Percentiles rank a stretch among this genome's conserved stretches.
phyloP scores from a whole-genome alignment of 2,797 vertebrate genomes.

The Bucorvus abyssinicus region DNA sequence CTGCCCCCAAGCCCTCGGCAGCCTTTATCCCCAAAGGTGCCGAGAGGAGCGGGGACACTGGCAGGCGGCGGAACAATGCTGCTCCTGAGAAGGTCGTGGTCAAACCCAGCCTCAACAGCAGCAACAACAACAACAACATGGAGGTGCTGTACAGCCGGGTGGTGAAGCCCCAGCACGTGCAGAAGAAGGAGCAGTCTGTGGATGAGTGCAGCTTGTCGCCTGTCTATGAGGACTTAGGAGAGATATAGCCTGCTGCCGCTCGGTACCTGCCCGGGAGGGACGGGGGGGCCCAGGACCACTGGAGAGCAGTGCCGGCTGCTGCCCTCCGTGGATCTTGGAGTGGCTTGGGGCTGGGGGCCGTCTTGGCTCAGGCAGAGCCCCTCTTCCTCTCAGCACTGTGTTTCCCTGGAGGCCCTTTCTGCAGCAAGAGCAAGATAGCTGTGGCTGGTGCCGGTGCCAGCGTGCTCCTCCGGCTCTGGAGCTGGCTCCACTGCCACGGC shows the following conservation, averaged over 20 bases:
- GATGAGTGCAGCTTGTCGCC: constrained; percentile 15
- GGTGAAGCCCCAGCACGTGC: constrained; percentile 62
- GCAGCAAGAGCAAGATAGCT: background rate
- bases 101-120: constrained; percentile 77
- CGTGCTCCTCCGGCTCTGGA: background rate
- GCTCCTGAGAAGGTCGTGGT: constrained; percentile 42
- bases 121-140: constrained; percentile 76
- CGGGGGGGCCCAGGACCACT: background rate
- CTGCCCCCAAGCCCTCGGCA: constrained; percentile 84
- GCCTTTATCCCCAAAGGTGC: background rate
- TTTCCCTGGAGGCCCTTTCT: background rate
- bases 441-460: background rate
- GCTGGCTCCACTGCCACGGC: background rate
- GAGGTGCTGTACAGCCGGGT: constrained; percentile 84
- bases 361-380: background rate
- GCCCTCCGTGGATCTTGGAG: fast-evolving
- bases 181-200: constrained; percentile 61
- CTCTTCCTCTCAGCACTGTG: fast-evolving
- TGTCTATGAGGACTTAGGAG: constrained; percentile 66
- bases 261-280: background rate
- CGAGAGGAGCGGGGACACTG: constrained; percentile 53
- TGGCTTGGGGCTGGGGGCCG: background rate
- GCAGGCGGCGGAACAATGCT: background rate
- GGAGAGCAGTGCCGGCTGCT: fast-evolving
- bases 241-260: background rate